Base-by-base conservation (phyloP, 2,113 vertebrate genomes). In the Pagrus major region DNA sequence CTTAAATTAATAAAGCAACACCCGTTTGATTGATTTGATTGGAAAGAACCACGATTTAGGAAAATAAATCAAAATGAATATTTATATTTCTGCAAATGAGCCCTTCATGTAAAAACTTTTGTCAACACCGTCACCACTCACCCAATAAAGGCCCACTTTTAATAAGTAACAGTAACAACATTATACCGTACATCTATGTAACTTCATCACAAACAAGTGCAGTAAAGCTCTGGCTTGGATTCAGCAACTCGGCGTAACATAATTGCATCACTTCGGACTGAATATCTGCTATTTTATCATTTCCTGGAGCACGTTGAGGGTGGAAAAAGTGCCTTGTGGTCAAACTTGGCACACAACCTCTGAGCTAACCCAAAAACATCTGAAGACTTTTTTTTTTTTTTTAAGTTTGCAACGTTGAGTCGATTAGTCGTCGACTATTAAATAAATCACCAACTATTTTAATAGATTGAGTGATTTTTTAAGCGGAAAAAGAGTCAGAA, bases 271-370 rank as follows among this genome's bases (percentile, higher is more conserved):
- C 11, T 44, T 39, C 23, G 29, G 39, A 44, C 23, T 1, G 7
- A 65, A 49, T 65, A 49, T 49, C 6, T 10, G n/a, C 6, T 39
- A 25, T 47, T 47, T 54, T 37, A 41, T 66, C n/a, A 49, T 44
- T 71, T 65, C 59, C 59, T 58, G 41, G 42, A 56, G 49, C 60
- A 9, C 3, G 20, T 18, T 66, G 18, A 29, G 15, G 21, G 1
- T 66, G 42, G 42, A 73, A 72, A 66, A 71, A 23, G 23, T 25
- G 5, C 11, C 7, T 21, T 16, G 18, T 64, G 55, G 56, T 61
- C 46, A 42, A 52, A 6, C 5, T 65, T 2, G 3, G 11, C 41
- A 18, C 31, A 58, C 18, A 21, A 29, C 27, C 6, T 70, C 46
- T 35, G 8, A 78, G 21, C 29, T 64, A 46, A 64, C 15, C 8